Base-by-base conservation (phyloP, 2,113 vertebrate species). In the Hippopotamus amphibius region DNA sequence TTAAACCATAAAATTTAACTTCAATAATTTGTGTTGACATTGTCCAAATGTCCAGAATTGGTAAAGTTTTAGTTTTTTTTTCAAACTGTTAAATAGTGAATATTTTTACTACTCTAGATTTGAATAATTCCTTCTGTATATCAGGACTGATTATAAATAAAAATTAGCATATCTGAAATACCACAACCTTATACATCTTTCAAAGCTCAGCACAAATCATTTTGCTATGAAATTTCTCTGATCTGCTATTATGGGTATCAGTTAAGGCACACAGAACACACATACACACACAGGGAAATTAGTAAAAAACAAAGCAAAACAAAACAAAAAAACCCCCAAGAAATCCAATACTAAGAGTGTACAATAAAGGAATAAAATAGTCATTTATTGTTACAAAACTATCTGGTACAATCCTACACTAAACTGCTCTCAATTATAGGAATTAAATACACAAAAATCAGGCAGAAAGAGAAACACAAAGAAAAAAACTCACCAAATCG, bases 141-240 rank as follows among this genome's bases (percentile, higher is more conserved):
- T 92, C 76, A 69, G 24, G 37, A 69, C 41, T 82, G 28, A 83
- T 77, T 95, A 55, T 30, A 48, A 88, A 69, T 71, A 69, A 88
- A 46, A 46, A 84, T 55, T 16, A 61, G n/a, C 76, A 48, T 79
- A 63, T 89, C 30, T 72, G 53, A 96, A 85, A 46, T 88, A 88
- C 57, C 5, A 57, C 21, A 88, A 15, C 7, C 21, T 33, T 88
- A 24, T 28, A 66, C 8, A 71, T 88, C 50, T 89, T 93, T 55
- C 13, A 63, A n/a, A 30, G 21, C 1, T 84, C 22, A 93, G 43
- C 71, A n/a, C 37, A 84, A 61, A n/a, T 86, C 3, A 50, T 65
- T 57, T 87, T 90, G 14, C 59, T 68, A 16, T 57, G 10, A 86
- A 72, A 21, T 59, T 69, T 80, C 22, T 90, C 13, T 79, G 2